Percentiles rank a stretch among this genome's conserved stretches.
Conservation (phyloP, 2,888 invertebrate genomes). For the Acleris laterana region DNA sequence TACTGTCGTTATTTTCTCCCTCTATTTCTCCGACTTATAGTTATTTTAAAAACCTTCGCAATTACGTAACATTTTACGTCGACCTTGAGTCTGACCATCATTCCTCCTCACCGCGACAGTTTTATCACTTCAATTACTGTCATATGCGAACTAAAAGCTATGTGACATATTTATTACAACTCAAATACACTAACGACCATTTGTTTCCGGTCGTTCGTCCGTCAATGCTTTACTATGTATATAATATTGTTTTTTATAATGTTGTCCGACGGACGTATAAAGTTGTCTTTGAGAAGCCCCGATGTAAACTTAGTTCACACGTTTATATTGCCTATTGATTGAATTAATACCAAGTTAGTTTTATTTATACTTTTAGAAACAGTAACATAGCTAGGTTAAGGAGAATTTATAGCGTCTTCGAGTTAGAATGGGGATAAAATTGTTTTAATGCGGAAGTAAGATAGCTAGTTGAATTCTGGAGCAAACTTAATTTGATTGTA, state of each 20-base stretch:
- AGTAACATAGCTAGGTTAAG: too few relatives aligned
- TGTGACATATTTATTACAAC: constrained; percentile 33
- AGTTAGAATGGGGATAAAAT: not conserved
- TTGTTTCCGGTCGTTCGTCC: constrained; percentile 27
- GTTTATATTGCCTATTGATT: not conserved
- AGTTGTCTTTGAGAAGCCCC: constrained; percentile 16
- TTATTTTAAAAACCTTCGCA: too few relatives aligned
- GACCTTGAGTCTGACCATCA: not conserved
- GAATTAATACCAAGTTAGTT: not conserved
- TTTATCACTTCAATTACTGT: constrained; percentile 25
- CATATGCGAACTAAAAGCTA: constrained; percentile 27
- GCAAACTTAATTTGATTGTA: too few relatives aligned
- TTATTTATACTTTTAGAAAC: not conserved
- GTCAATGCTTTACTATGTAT: constrained; percentile 22
- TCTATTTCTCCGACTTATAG: too few relatives aligned
- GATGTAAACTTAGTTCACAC: constrained; percentile 14
- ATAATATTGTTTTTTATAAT: constrained; percentile 10
- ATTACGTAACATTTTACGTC: not conserved
- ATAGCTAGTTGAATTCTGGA: too few relatives aligned
- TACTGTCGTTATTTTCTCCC: too few relatives aligned
- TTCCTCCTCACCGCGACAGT: not conserved
- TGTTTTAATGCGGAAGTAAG: too few relatives aligned
- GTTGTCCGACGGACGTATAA: constrained; percentile 21
- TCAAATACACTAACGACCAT: constrained; percentile 29
- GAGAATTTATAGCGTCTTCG: not conserved